A percentile compares a stretch with the other conserved stretches of the same genome.
phyloP scores from a whole-genome alignment of 2,888 invertebrate genomes.

The Petrolisthes manimaculis region DNA sequence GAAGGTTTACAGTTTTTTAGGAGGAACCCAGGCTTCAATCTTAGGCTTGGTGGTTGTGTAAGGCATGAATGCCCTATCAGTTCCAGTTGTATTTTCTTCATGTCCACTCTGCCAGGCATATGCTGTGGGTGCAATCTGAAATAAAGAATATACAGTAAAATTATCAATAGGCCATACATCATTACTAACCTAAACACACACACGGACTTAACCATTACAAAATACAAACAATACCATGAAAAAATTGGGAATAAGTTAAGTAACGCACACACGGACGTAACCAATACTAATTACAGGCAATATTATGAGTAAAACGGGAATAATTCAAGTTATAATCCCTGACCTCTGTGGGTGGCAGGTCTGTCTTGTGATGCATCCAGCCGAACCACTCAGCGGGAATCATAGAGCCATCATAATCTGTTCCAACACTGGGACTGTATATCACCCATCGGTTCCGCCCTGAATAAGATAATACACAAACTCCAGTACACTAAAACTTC shows the following conservation, averaged over 20 bases:
- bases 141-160: conserved; percentile 8
- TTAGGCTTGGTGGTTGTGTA: conserved; percentile 91
- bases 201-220: too few species aligned
- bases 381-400: conserved; percentile 97
- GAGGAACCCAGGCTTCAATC: conserved; percentile 85
- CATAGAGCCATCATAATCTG: conserved; percentile 87
- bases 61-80: conserved; percentile 83
- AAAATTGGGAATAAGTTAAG: too few species aligned
- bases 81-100: conserved; percentile 86
- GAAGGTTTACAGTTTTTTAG: conserved; percentile 59
- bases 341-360: conserved; percentile 76
- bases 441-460: conserved; percentile 96
- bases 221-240: too few species aligned
- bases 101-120: conserved; percentile 88
- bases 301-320: too few species aligned
- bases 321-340: neutral
- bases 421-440: conserved; percentile 81
- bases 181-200: too few species aligned
- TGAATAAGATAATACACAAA: conserved; percentile 67
- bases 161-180: too few species aligned
- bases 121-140: conserved; percentile 78
- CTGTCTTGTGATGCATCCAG: conserved; percentile 96
- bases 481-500: too few species aligned
- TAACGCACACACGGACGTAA: too few species aligned
- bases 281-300: too few species aligned